These are phyloP conservation scores for Aphidius ervi DNA, from an alignment of 1,140 invertebrate species.

Conservation along the genomic window DNA sequence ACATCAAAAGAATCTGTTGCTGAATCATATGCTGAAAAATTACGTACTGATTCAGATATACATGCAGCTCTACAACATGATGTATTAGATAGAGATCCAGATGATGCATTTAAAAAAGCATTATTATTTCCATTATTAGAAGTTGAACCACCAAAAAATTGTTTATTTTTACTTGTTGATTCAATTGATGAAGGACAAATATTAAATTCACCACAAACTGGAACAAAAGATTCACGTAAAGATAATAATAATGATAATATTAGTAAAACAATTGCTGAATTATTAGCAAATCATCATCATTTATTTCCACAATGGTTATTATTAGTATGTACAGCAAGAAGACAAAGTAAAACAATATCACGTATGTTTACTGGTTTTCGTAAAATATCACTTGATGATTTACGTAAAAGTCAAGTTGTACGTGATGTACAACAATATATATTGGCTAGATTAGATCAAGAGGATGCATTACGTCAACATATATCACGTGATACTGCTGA, in stretches of 20 bases:
- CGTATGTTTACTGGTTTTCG: conserved; percentile 91
- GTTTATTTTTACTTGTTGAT: conserved; percentile 83
- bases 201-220: conserved; percentile 41
- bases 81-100: conserved; percentile 75
- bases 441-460: conserved; percentile 80
- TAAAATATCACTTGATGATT: conserved; percentile 87
- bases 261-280: conserved; percentile 74
- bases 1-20: conserved; percentile 54
- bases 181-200: conserved; percentile 78
- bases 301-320: conserved; percentile 92
- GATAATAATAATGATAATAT: conserved; percentile 45
- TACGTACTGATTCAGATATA: conserved; percentile 72
- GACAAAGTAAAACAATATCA: conserved; percentile 80
- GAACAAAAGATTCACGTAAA: conserved; percentile 46
- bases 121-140: conserved; percentile 83
- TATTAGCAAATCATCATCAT: conserved; percentile 85
- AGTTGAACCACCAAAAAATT: conserved; percentile 76
- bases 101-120: conserved; percentile 85
- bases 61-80: conserved; percentile 67
- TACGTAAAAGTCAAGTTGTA: conserved; percentile 82
- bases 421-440: conserved; percentile 95
- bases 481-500: conserved; percentile 82
- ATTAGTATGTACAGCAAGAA: conserved; percentile 83
- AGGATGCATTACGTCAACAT: conserved; percentile 74
- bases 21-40: conserved; percentile 77